Conservation (phyloP, 2,888 invertebrate species). For the Metallyticus violacea region DNA sequence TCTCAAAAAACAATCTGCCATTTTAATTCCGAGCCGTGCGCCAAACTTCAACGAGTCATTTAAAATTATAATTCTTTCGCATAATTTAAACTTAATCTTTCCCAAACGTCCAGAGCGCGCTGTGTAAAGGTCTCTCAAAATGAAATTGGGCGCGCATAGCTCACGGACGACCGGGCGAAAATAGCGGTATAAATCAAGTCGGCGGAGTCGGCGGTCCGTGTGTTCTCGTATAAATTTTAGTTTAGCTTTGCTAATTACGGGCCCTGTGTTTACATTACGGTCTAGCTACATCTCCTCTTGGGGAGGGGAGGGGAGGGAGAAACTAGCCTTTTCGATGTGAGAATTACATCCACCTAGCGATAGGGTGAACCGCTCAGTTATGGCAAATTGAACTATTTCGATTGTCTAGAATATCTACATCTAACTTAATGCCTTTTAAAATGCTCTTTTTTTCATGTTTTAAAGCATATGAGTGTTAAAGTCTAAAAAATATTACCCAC, state of each 20-base stretch:
- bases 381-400: neutral
- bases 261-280: slow-evolving; percentile 13
- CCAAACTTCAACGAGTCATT: neutral
- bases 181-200: neutral
- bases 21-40: neutral
- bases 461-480: no score
- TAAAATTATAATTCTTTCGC: slow-evolving; percentile 5
- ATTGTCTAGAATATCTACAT: no score
- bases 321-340: neutral
- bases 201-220: neutral
- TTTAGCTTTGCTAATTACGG: slow-evolving; percentile 20
- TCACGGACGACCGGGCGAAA: neutral
- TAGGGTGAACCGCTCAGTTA: neutral
- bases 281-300: neutral
- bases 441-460: no score
- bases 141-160: slow-evolving; percentile 1
- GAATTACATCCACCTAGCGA: neutral
- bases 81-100: slow-evolving; percentile 7
- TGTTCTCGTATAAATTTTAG: slow-evolving; percentile 19
- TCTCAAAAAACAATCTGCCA: neutral
- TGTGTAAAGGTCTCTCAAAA: neutral
- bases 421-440: no score
- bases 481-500: no score
- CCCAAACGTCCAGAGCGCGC: neutral
- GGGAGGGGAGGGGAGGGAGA: neutral